Evolutionary conservation across 2,888 invertebrate genomes (phyloP), one percentile per base, ranked within the genome.

Genomic region (Philereme transversata): DNA sequence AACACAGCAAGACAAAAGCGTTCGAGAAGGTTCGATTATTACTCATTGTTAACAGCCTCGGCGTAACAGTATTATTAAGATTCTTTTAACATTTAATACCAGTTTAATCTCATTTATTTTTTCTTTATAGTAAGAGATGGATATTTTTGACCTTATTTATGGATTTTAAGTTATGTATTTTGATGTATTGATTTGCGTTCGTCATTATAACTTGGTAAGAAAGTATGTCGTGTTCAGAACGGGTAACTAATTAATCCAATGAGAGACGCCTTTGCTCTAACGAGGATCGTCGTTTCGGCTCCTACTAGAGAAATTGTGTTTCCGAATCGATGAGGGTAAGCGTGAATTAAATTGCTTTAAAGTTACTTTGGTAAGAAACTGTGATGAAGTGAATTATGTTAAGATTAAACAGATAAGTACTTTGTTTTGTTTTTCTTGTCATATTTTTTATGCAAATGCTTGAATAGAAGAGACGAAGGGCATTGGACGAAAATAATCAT

Each of bases 221-320:
- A 85, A 84, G 84, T 86, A 84, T 84, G 85, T 78, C 81, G 79
- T 81, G 78, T 83, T 83, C 76, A 77, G 77, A 85, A 84, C 82
- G 78, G 76, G 78, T 79, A 84, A 88, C 88, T 88, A 89, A 90
- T 90, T 90, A 90, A 90, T 90, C 88, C 87, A 88, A 90, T 90
- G 86, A 89, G 81, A 82, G 82, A 81, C 82, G 81, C 83, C 85
- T 88, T 85, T 82, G 83, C 81, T 80, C 83, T 88, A 90, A 89
- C 88, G 84, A 88, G 84, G 80, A 78, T 82, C 82, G 88, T 87
- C 87, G 84, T 87, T 88, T 86, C 80, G 76, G 77, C 80, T 78
- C 78, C 79, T 79, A 51, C 61, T 80, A 73, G 78, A 78, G 80
- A 84, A 85, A 87, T 86, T 87, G 79, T 81, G 73, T 83, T 86